Base-by-base conservation (phyloP, 2,797 vertebrate species). In the Morus bassanus region DNA sequence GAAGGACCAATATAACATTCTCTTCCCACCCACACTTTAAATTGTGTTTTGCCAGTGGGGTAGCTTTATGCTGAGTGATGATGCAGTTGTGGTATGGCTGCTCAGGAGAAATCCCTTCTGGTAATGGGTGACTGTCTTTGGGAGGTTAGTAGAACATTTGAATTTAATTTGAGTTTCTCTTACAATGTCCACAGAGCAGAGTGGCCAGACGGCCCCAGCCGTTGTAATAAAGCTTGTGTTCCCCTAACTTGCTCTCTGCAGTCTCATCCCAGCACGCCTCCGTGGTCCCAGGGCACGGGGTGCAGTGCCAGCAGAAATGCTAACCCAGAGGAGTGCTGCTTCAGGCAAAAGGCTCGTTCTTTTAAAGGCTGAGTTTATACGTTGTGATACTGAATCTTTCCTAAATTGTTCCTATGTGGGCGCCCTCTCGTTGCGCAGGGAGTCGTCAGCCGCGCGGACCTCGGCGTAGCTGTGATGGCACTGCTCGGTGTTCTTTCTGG, bases 1-100 rank as follows among this genome's bases (percentile, higher is more conserved):
- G 53, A 11, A 53, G 73, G 35, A 7, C 5, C 53, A 14, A 0
- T 1, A 4, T 14, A n/a, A 1, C 0, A 0, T n/a, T 87, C 69
- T 60, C 39, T 57, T 51, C 64, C 45, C 45, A 35, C 23, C n/a
- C 54, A 1, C 5, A 1, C 64, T 35, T 8, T 7, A 4, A 13
- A 3, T 13, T 48, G 37, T 6, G 8, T 33, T 63, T 33, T 63
- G 65, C 39, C 46, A 11, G 0, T 4, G 10, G 28, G 74, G 53
- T 10, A 5, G 10, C 18, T 46, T 9, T 13, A 4, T 14, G 11
- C 30, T 18, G 30, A 57, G 64, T 30, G 25, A 1, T 6, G 16
- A 2, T 22, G 50, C 13, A 9, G 10, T 1, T 15, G 33, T 27
- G 45, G 28, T 5, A 0, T 4, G 31, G 59, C 28, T 15, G 28